Percentiles rank a stretch among this genome's conserved stretches.
Evolutionary conservation across 2,797 vertebrate species (phyloP).

Genomic region (Holocentrus rufus): DNA sequence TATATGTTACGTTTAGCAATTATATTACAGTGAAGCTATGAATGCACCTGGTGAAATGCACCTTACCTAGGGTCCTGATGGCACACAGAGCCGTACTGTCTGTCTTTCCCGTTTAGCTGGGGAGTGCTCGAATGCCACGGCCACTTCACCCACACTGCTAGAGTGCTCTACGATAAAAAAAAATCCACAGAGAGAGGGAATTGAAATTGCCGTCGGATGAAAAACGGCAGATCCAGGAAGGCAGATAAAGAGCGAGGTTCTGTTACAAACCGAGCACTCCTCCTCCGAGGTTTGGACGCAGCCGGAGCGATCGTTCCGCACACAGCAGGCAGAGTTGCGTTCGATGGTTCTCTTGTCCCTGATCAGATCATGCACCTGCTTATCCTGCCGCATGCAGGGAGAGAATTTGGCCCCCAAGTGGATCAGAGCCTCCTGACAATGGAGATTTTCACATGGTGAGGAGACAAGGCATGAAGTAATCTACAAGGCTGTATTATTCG

Average conservation of each 20-base stretch:
- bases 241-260: background rate
- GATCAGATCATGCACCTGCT: slow-evolving; percentile 93
- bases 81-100: slow-evolving; percentile 92
- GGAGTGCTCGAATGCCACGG: slow-evolving; percentile 89
- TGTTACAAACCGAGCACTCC: slow-evolving; percentile 91
- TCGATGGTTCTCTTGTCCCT: slow-evolving; percentile 88
- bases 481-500: background rate
- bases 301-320: slow-evolving; percentile 95
- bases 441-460: background rate
- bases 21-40: background rate
- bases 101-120: slow-evolving; percentile 82
- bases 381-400: slow-evolving; percentile 97
- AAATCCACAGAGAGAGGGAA: slow-evolving; percentile 19
- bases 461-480: background rate
- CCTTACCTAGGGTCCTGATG: slow-evolving; percentile 95
- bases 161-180: slow-evolving; percentile 84
- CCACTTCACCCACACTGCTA: slow-evolving; percentile 98
- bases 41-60: background rate
- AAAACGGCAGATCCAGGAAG: background rate
- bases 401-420: slow-evolving; percentile 98
- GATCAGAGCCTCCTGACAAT: slow-evolving; percentile 92
- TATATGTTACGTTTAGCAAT: background rate
- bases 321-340: slow-evolving; percentile 94
- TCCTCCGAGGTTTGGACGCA: slow-evolving; percentile 95
- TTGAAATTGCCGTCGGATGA: slow-evolving; percentile 17